Base-by-base conservation (phyloP, 92 coral and sea anemone species). In the Zoanthus sansibaricus region DNA sequence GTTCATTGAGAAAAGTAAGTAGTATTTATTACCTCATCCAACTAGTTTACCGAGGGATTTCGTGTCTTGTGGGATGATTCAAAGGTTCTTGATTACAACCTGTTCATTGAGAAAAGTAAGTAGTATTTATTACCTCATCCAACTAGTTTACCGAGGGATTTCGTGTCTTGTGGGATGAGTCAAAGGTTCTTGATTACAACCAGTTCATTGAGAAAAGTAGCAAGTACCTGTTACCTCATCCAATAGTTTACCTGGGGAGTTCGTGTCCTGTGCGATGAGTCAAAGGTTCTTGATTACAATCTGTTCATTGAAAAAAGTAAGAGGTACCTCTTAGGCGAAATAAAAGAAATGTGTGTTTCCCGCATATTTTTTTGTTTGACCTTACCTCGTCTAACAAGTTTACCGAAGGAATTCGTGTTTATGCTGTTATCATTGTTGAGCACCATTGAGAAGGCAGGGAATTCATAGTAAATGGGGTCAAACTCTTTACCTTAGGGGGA, bases 101-200 rank as follows among this genome's bases (percentile, higher is more conserved):
- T 79, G 55, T 79, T 79, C 15, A 69, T 79, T 20, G 84, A 79
- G 72, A 90, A 88, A 68, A 20, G 84, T 79, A 62, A 64, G 84
- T 20, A n/a, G 21, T 33, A 33, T 16, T 7, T 37, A n/a, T 31
- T 77, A 11, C 48, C 15, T 9, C 18, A 20, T 17, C 14, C 14
- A 67, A 67, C 42, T 67, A 9, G 5, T 17, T 72, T 45, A 17
- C 15, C 1, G 17, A 3, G 9, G 3, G 16, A 12, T 0, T 14
- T 58, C 11, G 66, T 59, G 20, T 14, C 66, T 59, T 59, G 15
- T 15, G 66, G 71, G 86, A 87, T 52, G 71, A 79, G 8, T n/a
- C 56, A 8, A 16, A 55, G 47, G 31, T 30, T 77, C 30, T 30
- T 18, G 83, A 78, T 0, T 78, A 79, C 84, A 62, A 61, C 18